Conservation (phyloP, 1,140 invertebrate species). For the Monomorium pharaonis region DNA sequence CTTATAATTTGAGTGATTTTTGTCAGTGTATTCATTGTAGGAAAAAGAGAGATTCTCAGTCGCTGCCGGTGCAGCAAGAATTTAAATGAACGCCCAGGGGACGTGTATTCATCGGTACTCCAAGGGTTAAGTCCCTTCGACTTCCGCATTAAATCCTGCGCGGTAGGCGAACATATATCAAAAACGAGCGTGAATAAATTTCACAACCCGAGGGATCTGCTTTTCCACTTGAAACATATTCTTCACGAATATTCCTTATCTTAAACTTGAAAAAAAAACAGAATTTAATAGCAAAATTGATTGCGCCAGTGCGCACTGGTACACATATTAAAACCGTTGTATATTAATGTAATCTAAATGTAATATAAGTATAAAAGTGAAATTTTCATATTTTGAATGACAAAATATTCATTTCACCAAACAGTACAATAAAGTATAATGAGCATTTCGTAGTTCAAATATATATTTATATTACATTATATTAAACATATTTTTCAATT, state of each 20-base stretch:
- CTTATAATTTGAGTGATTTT: neutral
- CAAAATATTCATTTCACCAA: too few relatives aligned
- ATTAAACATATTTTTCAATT: too few relatives aligned
- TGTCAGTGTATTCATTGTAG: neutral
- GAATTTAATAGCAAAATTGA: neutral
- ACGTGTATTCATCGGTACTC: neutral
- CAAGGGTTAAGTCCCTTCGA: constrained; percentile 6
- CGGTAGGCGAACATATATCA: neutral
- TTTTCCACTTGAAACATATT: neutral
- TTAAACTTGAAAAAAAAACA: neutral
- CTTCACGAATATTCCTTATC: neutral
- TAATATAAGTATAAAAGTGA: too few relatives aligned
- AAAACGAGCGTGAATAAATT: constrained; percentile 32
- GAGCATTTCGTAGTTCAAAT: too few relatives aligned
- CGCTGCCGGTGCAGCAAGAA: neutral
- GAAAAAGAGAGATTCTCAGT: neutral
- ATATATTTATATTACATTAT: too few relatives aligned
- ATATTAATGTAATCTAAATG: too few relatives aligned
- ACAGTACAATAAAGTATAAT: too few relatives aligned
- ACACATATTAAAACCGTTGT: too few relatives aligned
- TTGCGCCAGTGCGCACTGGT: too few relatives aligned
- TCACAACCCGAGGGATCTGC: neutral
- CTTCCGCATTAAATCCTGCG: constrained; percentile 16
- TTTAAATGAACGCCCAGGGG: constrained; percentile 19
- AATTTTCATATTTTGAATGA: too few relatives aligned